These are phyloP conservation scores for Hemaris fuciformis DNA, from an alignment of 2,888 invertebrate genomes.

Conservation along the genomic window DNA sequence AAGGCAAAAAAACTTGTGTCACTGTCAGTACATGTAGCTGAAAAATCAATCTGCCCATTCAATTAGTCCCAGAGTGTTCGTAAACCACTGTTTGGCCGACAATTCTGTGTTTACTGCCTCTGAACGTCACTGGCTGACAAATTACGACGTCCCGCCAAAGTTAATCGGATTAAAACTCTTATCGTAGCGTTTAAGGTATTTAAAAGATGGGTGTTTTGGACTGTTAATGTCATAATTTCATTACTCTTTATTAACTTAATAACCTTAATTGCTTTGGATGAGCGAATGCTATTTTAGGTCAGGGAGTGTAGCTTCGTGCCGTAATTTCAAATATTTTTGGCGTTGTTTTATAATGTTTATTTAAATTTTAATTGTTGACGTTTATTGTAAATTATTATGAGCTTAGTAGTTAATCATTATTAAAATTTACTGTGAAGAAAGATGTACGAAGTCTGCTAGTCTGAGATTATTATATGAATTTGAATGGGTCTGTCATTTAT, in stretches of 20 bases:
- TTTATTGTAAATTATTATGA: too few species aligned
- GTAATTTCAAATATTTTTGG: background rate
- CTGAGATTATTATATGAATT: too few species aligned
- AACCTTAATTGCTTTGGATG: slow-evolving; percentile 2
- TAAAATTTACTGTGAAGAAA: too few species aligned
- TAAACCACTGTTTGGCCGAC: background rate
- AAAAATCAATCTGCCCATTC: background rate
- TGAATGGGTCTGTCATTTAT: too few species aligned
- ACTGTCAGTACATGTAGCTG: background rate
- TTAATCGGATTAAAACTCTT: slow-evolving; percentile 10
- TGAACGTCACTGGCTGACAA: slow-evolving; percentile 6
- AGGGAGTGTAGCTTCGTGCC: background rate
- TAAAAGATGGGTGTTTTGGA: background rate
- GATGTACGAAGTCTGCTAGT: too few species aligned
- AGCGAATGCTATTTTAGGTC: background rate
- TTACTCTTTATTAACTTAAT: background rate
- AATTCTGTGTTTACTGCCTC: slow-evolving; percentile 9
- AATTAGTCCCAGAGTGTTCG: background rate
- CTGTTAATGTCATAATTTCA: slow-evolving; percentile 1
- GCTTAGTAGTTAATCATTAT: too few species aligned
- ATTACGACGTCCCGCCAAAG: background rate
- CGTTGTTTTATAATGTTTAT: too few species aligned
- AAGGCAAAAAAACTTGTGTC: background rate
- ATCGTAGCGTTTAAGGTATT: slow-evolving; percentile 2
- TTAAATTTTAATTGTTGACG: too few species aligned